Conservation (phyloP, 92 coral and sea anemone genomes). For the Scolanthus callimorphus region DNA sequence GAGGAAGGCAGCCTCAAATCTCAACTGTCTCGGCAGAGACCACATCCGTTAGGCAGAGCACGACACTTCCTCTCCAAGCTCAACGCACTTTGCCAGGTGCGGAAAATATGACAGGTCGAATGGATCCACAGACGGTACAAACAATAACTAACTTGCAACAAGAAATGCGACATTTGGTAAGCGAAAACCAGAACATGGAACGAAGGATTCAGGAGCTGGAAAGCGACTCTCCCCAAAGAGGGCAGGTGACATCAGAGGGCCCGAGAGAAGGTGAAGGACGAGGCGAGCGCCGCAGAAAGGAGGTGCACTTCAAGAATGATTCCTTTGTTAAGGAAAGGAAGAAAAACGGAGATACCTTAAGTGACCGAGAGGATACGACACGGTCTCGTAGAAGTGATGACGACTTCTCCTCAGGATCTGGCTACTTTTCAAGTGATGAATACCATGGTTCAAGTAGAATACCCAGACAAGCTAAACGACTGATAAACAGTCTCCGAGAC, state of each 20-base stretch:
- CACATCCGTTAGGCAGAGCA: background rate
- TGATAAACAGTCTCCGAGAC: conserved; percentile 28
- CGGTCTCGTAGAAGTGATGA: background rate
- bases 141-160: conserved; percentile 24
- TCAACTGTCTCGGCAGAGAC: background rate
- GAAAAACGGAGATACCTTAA: conserved; percentile 11
- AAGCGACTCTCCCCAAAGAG: background rate
- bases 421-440: conserved; percentile 3
- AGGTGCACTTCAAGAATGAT: conserved; percentile 16
- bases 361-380: background rate
- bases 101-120: background rate
- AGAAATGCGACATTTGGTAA: conserved; percentile 20
- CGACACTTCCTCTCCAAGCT: background rate
- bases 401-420: background rate
- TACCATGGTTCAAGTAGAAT: conserved; percentile 5
- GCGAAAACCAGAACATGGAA: conserved; percentile 29
- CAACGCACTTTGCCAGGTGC: background rate
- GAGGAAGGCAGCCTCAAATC: background rate
- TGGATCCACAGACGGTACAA: conserved; percentile 14
- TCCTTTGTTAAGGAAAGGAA: conserved; percentile 21
- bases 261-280: conserved; percentile 37
- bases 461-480: background rate
- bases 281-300: conserved; percentile 28
- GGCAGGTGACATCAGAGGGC: conserved; percentile 2
- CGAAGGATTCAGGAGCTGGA: conserved; percentile 24